phyloP scores from a whole-genome alignment of 2,888 invertebrate species.

The Colostygia pectinataria region DNA sequence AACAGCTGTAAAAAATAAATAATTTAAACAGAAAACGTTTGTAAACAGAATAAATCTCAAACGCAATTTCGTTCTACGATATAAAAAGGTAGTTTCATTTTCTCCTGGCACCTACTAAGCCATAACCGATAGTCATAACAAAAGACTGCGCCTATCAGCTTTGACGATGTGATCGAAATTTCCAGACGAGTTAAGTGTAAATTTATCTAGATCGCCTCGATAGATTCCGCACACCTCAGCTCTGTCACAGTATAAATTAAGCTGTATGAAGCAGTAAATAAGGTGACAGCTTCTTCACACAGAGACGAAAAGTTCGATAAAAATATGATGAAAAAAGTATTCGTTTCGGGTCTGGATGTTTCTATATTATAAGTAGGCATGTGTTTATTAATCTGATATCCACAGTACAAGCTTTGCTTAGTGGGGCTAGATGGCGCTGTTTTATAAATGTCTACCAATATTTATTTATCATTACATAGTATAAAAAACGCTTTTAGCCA shows the following conservation, averaged over 20 bases:
- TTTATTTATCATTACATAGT: too few relatives aligned
- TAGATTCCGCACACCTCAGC: conserved; percentile 27
- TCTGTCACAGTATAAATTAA: not conserved
- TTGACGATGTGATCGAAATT: conserved; percentile 32
- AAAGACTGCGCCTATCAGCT: conserved; percentile 27
- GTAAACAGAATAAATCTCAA: not conserved
- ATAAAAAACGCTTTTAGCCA: too few relatives aligned
- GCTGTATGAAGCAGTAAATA: not conserved
- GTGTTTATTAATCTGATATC: too few relatives aligned
- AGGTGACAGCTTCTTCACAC: not conserved
- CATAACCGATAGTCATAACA: conserved; percentile 18
- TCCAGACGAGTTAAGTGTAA: conserved; percentile 30
- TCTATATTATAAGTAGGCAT: too few relatives aligned
- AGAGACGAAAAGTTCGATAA: too few relatives aligned
- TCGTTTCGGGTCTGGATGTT: too few relatives aligned
- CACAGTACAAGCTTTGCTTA: too few relatives aligned
- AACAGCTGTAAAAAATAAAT: too few relatives aligned
- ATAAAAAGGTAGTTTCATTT: conserved; percentile 5
- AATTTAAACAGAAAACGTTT: not conserved
- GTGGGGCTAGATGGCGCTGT: too few relatives aligned
- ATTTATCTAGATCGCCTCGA: conserved; percentile 32
- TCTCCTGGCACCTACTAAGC: conserved; percentile 3
- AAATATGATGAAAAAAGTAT: too few relatives aligned
- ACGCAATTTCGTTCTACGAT: not conserved
- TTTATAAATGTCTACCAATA: too few relatives aligned